Base-by-base conservation (phyloP, 1,140 invertebrate species). In the Ceratina australensis region DNA sequence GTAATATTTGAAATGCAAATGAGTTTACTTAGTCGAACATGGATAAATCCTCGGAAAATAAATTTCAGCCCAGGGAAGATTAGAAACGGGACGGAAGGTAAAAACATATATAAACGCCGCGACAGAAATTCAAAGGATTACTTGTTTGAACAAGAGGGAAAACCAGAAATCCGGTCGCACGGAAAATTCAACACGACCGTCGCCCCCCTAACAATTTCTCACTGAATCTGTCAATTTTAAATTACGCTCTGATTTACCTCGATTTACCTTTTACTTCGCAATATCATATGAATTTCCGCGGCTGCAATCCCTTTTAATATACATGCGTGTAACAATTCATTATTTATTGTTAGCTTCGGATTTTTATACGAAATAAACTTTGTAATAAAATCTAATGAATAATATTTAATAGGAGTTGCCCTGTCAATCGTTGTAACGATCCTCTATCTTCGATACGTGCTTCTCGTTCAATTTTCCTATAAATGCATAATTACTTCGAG, bases 1-100 rank as follows among this genome's bases (percentile, higher is more conserved):
- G 42, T 60, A 57, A 72, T 61, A 61, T 72, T 72, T 72, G 69
- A 72, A 72, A 72, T 72, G 69, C 69, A 72, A 61, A 72, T 72
- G 57, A 33, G 69, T 61, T 61, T 72, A 61, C 69, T 72, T 72
- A 72, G 24, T 18, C 16, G 69, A 28, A 61, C 42, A 61, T 57
- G 10, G 22, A 72, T 61, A 61, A 61, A 72, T 72, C 69, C 57
- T 24, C 33, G 22, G 69, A 20, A 72, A 72, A 72, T 72, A 72
- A 72, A 72, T 72, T 72, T 59, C 42, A 7, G 24, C 5, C 20
- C 5, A 2, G 57, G 47, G 56, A 72, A 61, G 57, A 72, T 72
- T 72, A 72, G 54, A 59, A 67, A 54, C 16, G 49, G 47, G 24
- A 20, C 65, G 65, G n/a, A 49, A 24, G 16, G n/a, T 42, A 33